phyloP scores from a whole-genome alignment of 2,888 invertebrate genomes.

The Tetheella fluctuosa region DNA sequence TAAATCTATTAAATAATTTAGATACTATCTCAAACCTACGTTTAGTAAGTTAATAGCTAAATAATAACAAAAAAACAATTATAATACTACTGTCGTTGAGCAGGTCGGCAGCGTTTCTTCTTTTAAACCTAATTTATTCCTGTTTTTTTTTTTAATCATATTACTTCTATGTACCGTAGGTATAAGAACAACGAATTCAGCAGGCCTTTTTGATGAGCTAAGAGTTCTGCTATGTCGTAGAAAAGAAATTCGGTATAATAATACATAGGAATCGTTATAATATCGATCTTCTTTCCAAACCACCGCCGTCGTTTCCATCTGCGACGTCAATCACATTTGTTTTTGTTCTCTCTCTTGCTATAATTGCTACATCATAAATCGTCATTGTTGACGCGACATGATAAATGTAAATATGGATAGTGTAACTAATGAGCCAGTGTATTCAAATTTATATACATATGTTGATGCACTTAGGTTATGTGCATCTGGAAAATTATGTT shows the following conservation, averaged over 20 bases:
- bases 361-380: conserved; percentile 74
- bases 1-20: too few relatives aligned
- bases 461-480: neutral
- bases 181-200: too few relatives aligned
- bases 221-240: too few relatives aligned
- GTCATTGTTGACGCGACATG: conserved; percentile 64
- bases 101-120: too few relatives aligned
- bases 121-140: too few relatives aligned
- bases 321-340: conserved; percentile 59
- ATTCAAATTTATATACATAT: conserved; percentile 13
- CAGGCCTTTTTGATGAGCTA: too few relatives aligned
- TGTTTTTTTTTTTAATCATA: too few relatives aligned
- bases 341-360: conserved; percentile 51
- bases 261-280: neutral
- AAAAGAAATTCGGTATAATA: neutral
- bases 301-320: neutral
- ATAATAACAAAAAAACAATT: too few relatives aligned
- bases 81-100: too few relatives aligned
- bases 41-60: too few relatives aligned
- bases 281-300: neutral
- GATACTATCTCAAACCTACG: too few relatives aligned
- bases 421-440: conserved; percentile 42
- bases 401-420: conserved; percentile 61
- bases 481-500: neutral
- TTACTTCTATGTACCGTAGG: too few relatives aligned